Base-by-base conservation (phyloP, 1,140 invertebrate species). In the Caerostris darwini region DNA sequence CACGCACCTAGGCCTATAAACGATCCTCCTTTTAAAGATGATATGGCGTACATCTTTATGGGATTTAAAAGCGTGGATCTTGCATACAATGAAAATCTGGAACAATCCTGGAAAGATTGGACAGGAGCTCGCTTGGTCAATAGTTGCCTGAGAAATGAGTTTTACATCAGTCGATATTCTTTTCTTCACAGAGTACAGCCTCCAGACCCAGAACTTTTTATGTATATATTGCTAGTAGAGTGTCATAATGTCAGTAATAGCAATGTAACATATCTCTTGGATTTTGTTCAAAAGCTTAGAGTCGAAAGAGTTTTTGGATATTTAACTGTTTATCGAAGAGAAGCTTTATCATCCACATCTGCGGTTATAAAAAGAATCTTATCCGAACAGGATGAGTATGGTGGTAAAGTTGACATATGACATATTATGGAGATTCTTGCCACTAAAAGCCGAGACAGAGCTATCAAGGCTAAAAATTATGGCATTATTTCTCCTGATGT, bases 21-120 rank as follows among this genome's bases (percentile, higher is more conserved):
- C 7, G 86, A 83, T n/a, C n/a, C 14, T 58, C 92, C 58, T 34
- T 95, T 17, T 61, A 88, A 88, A 83, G 88, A 94, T 50, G 95
- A 83, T 14, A 50, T 19, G 81, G 83, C 93, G 12, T 96, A 95
- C 86, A 96, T 96, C n/a, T 64, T 96, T 58, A 92, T 96, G 50
- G 96, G 96, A 0, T 96, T 96, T 95, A 96, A 96, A 94, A 96
- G 95, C 82, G 91, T 96, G 4, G 96, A 96, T 64, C 95, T 95
- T 56, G 95, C 95, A 56, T 95, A 96, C 86, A 90, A 95, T 67
- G 93, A 92, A 34, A 83, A 92, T 8, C 95, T 96, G 93, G 96
- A 96, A 67, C 95, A 96, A 14, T 95, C 95, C 0, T 96, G 96
- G 96, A 96, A 96, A 95, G 96, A 96, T 59, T 96, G 96, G 96